Base-by-base conservation (phyloP, 2,113 vertebrate genomes). In the Podarcis cretensis region DNA sequence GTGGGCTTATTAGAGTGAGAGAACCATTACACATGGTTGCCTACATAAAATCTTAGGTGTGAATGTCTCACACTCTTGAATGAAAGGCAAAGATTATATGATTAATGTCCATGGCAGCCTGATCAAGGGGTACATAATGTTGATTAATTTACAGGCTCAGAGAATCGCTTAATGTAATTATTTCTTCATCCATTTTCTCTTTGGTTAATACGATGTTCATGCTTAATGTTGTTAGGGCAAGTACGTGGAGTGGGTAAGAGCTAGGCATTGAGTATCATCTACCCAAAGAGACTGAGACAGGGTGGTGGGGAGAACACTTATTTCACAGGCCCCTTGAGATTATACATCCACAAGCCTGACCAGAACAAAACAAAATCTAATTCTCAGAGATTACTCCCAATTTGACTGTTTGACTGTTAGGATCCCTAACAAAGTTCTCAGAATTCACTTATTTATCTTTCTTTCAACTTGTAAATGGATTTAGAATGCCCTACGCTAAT, bases 71-170 rank as follows among this genome's bases (percentile, higher is more conserved):
- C 89, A 63, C 78, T 92, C 68, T 94, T 48, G 8, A 95, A 86
- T 92, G 90, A 95, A 96, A 95, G 92, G 86, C 91, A 94, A 91
- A 95, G 91, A 95, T 96, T 93, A 90, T 85, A 92, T 95, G 93
- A 96, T 95, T 95, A 96, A 96, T 96, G 90, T 87, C 88, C 91
- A 89, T 93, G 84, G 93, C 94, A 95, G 88, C 80, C 90, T 93
- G 94, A 93, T 95, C 92, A 88, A 94, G 94, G 93, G 93, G 87
- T 93, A 90, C 90, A 95, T 94, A 95, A 92, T 94, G 90, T 92
- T 96, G 95, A 96, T 96, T 96, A 96, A 96, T 96, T 95, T 95
- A 94, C 92, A 94, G 93, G 92, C 91, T 94, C 78, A 87, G 54
- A 88, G 92, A 94, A 92, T 95, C 86, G 90, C 93, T 96, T 95